Evolutionary conservation across 1,140 invertebrate species (phyloP).

Genomic region (Oscheius sp.): DNA sequence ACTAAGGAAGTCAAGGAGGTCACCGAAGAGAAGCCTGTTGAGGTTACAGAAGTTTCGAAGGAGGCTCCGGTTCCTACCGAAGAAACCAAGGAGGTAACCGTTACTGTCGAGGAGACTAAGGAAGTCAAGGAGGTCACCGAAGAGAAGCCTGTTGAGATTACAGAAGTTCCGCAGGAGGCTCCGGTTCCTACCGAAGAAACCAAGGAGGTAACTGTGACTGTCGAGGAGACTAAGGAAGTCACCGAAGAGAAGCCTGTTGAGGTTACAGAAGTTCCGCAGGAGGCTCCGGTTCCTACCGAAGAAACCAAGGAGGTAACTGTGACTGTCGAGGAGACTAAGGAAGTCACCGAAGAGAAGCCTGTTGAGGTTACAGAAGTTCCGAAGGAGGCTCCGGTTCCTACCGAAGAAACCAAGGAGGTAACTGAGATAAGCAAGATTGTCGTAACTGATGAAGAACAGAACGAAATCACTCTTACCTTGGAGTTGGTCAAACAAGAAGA

Average conservation of each 20-base stretch:
- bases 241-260: background rate
- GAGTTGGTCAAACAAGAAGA: conserved; percentile 14
- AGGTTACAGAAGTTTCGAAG: background rate
- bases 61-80: background rate
- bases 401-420: conserved; percentile 5
- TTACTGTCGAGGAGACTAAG: background rate
- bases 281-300: conserved; percentile 3
- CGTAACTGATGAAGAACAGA: too few relatives aligned
- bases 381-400: background rate
- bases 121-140: background rate
- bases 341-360: conserved; percentile 19
- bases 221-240: too few relatives aligned
- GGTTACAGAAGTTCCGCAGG: background rate
- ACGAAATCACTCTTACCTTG: background rate
- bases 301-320: conserved; percentile 5
- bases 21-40: background rate
- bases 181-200: conserved; percentile 7
- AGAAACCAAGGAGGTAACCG: background rate
- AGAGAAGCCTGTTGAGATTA: conserved; percentile 9
- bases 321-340: too few relatives aligned
- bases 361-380: background rate
- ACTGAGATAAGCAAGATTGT: too few relatives aligned
- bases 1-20: background rate
- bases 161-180: background rate
- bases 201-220: background rate